These are phyloP conservation scores for Drosophila maculinotata DNA, from an alignment of 2,888 invertebrate species.

Conservation along the genomic window DNA sequence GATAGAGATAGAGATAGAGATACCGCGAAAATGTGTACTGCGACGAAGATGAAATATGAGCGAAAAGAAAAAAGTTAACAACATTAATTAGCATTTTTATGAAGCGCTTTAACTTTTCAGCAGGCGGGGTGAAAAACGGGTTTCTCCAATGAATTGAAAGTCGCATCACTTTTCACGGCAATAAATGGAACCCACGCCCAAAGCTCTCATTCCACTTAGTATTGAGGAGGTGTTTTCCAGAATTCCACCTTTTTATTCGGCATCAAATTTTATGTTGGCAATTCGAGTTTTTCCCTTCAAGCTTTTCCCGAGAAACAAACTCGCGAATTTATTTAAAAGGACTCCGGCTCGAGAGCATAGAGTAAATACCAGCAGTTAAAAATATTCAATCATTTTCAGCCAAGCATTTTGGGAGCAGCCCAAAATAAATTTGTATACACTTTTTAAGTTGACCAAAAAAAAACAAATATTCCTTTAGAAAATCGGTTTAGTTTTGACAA, in stretches of 20 bases:
- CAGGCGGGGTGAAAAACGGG: constrained; percentile 7
- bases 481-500: not conserved
- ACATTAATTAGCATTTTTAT: constrained; percentile 82
- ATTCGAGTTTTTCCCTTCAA: constrained; percentile 37
- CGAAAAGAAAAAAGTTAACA: constrained; percentile 78
- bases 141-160: constrained; percentile 39
- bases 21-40: constrained; percentile 7
- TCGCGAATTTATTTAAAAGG: not conserved
- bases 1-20: not conserved
- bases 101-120: constrained; percentile 60
- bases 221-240: constrained; percentile 34
- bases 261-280: constrained; percentile 47
- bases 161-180: constrained; percentile 27
- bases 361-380: constrained; percentile 4
- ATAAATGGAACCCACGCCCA: constrained; percentile 28
- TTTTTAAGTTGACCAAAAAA: too few species aligned
- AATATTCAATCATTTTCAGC: constrained; percentile 33
- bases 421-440: constrained; percentile 10
- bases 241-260: constrained; percentile 28
- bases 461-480: not conserved
- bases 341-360: not conserved
- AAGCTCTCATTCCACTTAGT: not conserved
- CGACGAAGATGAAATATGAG: constrained; percentile 67
- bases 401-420: constrained; percentile 1
- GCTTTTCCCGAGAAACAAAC: not conserved